Conservation (phyloP, 2,797 vertebrate species). For the Sebastes iracundus region DNA sequence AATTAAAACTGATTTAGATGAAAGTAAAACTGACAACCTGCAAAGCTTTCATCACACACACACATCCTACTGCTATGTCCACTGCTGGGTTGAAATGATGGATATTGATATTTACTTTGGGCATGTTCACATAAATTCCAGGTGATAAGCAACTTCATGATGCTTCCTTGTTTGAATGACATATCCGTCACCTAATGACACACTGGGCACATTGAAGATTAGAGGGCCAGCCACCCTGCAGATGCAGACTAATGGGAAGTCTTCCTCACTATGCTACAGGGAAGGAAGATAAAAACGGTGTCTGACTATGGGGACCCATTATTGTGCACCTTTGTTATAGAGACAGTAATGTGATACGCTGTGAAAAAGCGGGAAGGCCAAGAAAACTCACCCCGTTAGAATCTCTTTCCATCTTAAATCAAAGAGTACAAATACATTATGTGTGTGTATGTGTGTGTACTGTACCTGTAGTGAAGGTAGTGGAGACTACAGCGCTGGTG, state of each 20-base stretch:
- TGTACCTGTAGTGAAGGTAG: conserved; percentile 92
- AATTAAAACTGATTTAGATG: not conserved
- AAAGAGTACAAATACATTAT: conserved; percentile 7
- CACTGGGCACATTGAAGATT: conserved; percentile 3
- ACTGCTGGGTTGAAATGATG: conserved; percentile 1
- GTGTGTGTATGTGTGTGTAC: conserved; percentile 6
- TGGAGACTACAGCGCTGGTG: conserved; percentile 87
- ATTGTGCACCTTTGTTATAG: conserved; percentile 28
- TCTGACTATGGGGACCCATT: conserved; percentile 28
- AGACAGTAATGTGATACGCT: conserved; percentile 16
- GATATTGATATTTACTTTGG: not conserved
- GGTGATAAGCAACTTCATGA: not conserved
- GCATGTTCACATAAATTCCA: not conserved
- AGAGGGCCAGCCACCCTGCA: conserved; percentile 14
- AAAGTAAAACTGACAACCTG: not conserved
- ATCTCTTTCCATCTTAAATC: conserved; percentile 11
- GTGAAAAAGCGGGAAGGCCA: not conserved
- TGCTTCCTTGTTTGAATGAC: conserved; percentile 10
- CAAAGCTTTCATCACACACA: not conserved
- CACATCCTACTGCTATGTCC: not conserved
- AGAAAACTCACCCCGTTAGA: conserved; percentile 5
- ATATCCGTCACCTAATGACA: not conserved
- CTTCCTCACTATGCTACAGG: not conserved
- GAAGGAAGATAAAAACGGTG: conserved; percentile 12
- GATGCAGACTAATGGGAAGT: conserved; percentile 42